Conservation (phyloP, 1,140 invertebrate genomes). For the Rhizoglyphus robini region DNA sequence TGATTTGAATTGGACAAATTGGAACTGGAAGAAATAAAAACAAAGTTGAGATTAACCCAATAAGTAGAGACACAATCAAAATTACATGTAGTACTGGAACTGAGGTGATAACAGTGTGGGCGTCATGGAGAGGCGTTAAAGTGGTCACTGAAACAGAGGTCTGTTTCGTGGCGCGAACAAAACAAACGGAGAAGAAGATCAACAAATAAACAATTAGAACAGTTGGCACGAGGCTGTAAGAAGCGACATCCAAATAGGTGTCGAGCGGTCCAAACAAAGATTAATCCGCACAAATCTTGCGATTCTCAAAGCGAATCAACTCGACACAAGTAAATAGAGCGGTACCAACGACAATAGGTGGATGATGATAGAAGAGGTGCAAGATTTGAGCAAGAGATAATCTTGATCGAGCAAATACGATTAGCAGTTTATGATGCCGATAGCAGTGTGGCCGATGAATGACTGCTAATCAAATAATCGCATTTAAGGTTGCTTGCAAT, state of each 20-base stretch:
- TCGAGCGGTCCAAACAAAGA: too few species aligned
- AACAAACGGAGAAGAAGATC: too few species aligned
- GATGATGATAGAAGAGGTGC: not conserved
- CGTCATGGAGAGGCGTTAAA: constrained; percentile 10
- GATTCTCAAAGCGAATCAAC: too few species aligned
- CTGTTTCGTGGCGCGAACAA: too few species aligned
- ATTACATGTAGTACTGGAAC: constrained; percentile 11
- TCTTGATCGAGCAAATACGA: constrained; percentile 18
- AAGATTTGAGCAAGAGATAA: constrained; percentile 17
- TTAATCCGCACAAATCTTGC: too few species aligned
- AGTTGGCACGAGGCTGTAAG: too few species aligned
- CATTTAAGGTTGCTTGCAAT: constrained; percentile 7
- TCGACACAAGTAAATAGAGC: too few species aligned
- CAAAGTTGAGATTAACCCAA: not conserved
- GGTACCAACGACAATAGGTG: not conserved
- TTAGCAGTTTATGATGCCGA: constrained; percentile 2
- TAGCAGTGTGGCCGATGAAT: not conserved
- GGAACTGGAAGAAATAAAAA: not conserved
- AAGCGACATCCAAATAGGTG: too few species aligned
- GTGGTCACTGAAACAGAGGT: too few species aligned
- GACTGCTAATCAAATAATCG: constrained; percentile 19
- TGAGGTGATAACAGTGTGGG: constrained; percentile 3
- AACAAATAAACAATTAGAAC: too few species aligned
- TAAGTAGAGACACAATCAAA: not conserved
- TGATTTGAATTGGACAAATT: constrained; percentile 6